Conservation (phyloP, 1,140 invertebrate genomes). For the Halictus rubicundus region DNA sequence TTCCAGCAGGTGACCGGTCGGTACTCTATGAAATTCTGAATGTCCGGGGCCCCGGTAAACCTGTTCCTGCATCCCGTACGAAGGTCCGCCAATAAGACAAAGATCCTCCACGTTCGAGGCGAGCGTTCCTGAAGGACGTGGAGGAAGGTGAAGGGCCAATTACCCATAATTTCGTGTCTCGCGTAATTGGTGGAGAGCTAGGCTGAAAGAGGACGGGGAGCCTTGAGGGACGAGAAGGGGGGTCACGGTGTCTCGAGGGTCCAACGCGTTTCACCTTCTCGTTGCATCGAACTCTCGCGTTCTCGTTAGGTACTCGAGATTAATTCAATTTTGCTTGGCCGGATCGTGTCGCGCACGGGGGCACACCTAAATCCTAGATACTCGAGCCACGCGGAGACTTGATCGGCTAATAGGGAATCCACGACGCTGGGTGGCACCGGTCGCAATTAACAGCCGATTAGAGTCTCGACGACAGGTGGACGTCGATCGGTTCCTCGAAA, state of each 20-base stretch:
- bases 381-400: neutral
- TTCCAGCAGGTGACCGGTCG: neutral
- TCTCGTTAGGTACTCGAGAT: constrained; percentile 28
- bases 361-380: constrained; percentile 32
- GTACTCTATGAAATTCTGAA: constrained; percentile 12
- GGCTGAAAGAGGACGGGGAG: constrained; percentile 14
- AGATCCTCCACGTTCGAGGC: constrained; percentile 25
- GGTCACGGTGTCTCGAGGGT: constrained; percentile 34
- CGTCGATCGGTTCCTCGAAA: neutral
- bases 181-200: constrained; percentile 53
- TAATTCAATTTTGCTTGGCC: constrained; percentile 55
- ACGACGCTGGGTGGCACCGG: neutral
- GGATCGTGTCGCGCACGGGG: constrained; percentile 17
- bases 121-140: constrained; percentile 44
- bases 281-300: constrained; percentile 25
- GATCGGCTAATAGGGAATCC: constrained; percentile 19
- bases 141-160: constrained; percentile 57
- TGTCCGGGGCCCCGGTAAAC: constrained; percentile 6
- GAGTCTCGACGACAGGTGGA: neutral
- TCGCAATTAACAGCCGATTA: neutral
- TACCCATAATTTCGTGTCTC: constrained; percentile 60
- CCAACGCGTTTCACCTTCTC: constrained; percentile 16
- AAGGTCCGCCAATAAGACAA: constrained; percentile 44
- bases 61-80: constrained; percentile 36
- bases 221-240: neutral